Percentiles rank a stretch among this genome's conserved stretches.
phyloP scores from a whole-genome alignment of 2,888 invertebrate species.

The Chymomyza fuscimana region DNA sequence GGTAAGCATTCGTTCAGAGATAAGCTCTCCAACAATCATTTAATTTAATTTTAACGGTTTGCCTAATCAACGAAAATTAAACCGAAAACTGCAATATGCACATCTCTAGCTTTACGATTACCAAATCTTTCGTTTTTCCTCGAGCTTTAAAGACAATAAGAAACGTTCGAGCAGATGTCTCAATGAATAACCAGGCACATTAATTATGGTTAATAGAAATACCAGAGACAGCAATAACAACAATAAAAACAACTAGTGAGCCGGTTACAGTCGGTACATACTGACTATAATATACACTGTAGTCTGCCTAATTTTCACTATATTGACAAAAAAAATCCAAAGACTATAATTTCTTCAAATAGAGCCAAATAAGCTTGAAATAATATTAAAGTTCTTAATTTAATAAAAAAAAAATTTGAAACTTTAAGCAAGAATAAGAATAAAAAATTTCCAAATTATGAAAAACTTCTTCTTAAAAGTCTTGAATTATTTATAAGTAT shows the following conservation, averaged over 20 bases:
- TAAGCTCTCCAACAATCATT: background rate
- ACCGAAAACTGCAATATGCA: slow-evolving; percentile 1
- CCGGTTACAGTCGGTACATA: too few species aligned
- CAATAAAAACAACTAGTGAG: background rate
- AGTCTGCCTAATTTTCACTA: too few species aligned
- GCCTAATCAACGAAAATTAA: slow-evolving; percentile 5
- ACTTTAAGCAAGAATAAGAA: too few species aligned
- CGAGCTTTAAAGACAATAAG: slow-evolving; percentile 30
- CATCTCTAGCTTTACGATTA: slow-evolving; percentile 29
- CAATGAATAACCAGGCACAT: slow-evolving; percentile 23
- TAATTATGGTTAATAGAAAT: slow-evolving; percentile 10
- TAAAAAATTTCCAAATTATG: too few species aligned
- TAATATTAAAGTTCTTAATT: too few species aligned
- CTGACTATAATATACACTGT: too few species aligned
- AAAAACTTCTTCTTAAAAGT: too few species aligned
- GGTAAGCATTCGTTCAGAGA: slow-evolving; percentile 47
- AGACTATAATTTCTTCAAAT: too few species aligned
- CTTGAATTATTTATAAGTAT: too few species aligned
- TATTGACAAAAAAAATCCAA: too few species aligned
- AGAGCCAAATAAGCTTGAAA: too few species aligned
- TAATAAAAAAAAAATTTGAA: too few species aligned
- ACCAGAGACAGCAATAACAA: slow-evolving; percentile 22
- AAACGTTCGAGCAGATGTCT: slow-evolving; percentile 24
- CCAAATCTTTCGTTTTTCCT: slow-evolving; percentile 25
- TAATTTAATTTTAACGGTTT: background rate